Base-by-base conservation (phyloP, 2,113 vertebrate genomes). In the Oreochromis aureus region DNA sequence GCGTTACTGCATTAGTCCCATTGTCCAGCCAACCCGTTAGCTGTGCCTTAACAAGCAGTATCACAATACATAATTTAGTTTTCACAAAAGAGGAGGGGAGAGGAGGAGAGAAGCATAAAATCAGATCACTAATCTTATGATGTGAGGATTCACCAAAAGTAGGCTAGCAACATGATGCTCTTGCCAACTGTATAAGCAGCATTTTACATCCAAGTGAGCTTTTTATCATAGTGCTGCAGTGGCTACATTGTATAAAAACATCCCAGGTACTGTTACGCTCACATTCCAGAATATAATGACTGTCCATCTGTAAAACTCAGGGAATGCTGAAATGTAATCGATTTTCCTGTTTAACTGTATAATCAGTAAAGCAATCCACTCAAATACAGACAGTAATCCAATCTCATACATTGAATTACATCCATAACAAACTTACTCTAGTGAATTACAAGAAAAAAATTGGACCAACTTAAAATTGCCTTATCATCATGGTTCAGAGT, bases 61-160 rank as follows among this genome's bases (percentile, higher is more conserved):
- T 89, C 81, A 87, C 81, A 81, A 85, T 84, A 84, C 81, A 91
- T 90, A 76, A 89, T 84, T 86, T 83, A 88, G 80, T 41, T 66
- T 87, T 86, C 32, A 81, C 41, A 69, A 34, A 36, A 85, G 80
- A 84, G 30, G 59, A 84, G 48, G 83, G 78, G 46, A 82, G 63
- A 81, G 55, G 11, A 51, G 71, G 27, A 78, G 41, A 78, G 71
- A 51, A 86, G 83, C 66, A 81, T 85, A 44, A 86, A 93, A 91
- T 93, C 90, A 90, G 84, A 91, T 88, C 82, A 79, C 81, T 87
- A 83, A 92, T 92, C 89, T 87, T 86, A 48, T 88, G 81, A 92
- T 85, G 58, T 91, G 89, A 88, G 53, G 76, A 89, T 86, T 93
- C 84, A 87, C 81, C 85, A 86, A 90, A 92, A 87, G 61, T 81